Conservation (phyloP, 1,140 invertebrate species). For the Oedothorax gibbosus region DNA sequence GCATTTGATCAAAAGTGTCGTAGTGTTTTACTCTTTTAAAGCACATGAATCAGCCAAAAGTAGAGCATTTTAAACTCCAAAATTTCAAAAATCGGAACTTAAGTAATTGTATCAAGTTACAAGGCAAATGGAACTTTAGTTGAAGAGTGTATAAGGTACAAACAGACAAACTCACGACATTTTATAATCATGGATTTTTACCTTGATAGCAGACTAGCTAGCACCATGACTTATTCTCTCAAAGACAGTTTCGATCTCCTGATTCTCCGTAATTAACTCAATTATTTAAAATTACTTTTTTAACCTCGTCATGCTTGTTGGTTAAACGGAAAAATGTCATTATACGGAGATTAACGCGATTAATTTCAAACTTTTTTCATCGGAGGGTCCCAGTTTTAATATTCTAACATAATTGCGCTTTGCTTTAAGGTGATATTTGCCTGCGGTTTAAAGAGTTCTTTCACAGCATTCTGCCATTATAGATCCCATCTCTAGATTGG, state of each 20-base stretch:
- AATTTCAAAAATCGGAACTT: no score
- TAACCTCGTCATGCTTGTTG: constrained; percentile 33
- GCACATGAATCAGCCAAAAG: no score
- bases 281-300: constrained; percentile 44
- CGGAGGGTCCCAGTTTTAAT: constrained; percentile 7
- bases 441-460: constrained; percentile 3
- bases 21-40: no score
- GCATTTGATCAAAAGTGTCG: no score
- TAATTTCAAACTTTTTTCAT: constrained; percentile 32
- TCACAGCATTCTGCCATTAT: constrained; percentile 9
- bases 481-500: not conserved
- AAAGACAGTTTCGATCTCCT: not conserved
- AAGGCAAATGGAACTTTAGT: no score
- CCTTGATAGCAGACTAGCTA: no score
- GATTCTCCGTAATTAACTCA: constrained; percentile 21
- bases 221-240: not conserved
- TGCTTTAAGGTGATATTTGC: constrained; percentile 19
- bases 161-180: no score
- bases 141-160: no score
- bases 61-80: no score
- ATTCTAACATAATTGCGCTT: not conserved
- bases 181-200: no score
- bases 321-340: constrained; percentile 39
- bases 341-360: constrained; percentile 40
- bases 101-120: no score